These are phyloP conservation scores for Epicampocera succincta DNA, from an alignment of 2,888 invertebrate species.

Conservation along the genomic window DNA sequence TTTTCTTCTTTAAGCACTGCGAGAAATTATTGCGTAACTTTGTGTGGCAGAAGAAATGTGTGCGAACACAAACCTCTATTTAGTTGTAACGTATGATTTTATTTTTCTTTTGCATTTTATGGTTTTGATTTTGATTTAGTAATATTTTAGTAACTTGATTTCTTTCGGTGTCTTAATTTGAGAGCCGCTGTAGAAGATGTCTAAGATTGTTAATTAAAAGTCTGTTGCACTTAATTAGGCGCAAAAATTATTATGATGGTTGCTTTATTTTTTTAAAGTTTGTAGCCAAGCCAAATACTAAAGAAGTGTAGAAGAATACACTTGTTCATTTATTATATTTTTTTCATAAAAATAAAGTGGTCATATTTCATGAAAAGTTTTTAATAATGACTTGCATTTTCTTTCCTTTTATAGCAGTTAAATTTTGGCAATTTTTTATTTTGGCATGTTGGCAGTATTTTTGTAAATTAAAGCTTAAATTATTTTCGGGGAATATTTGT, in stretches of 20 bases:
- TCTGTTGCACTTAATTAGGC: slow-evolving; percentile 70
- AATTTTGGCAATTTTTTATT: slow-evolving; percentile 34
- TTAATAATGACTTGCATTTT: slow-evolving; percentile 46
- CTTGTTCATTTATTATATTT: neutral
- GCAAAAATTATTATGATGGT: slow-evolving; percentile 66
- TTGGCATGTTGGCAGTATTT: slow-evolving; percentile 7
- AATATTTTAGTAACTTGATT: neutral
- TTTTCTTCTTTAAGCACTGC: slow-evolving; percentile 33
- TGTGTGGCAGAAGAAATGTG: too few species aligned
- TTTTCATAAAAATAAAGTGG: slow-evolving; percentile 15
- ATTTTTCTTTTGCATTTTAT: neutral
- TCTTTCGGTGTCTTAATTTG: slow-evolving; percentile 27
- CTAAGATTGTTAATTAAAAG: slow-evolving; percentile 70
- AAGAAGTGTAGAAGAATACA: slow-evolving; percentile 2
- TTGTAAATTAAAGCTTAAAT: slow-evolving; percentile 18
- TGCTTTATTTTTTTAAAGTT: slow-evolving; percentile 47
- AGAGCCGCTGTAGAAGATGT: slow-evolving; percentile 51
- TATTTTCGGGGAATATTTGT: slow-evolving; percentile 11
- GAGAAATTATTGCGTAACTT: slow-evolving; percentile 3
- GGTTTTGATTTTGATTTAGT: too few species aligned
- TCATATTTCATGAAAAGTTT: slow-evolving; percentile 45
- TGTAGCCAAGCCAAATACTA: slow-evolving; percentile 24
- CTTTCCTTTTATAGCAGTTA: slow-evolving; percentile 28
- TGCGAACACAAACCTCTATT: too few species aligned
- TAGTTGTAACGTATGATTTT: too few species aligned